Base-by-base conservation (phyloP, 2,888 invertebrate species). In the Orchestes rusci region DNA sequence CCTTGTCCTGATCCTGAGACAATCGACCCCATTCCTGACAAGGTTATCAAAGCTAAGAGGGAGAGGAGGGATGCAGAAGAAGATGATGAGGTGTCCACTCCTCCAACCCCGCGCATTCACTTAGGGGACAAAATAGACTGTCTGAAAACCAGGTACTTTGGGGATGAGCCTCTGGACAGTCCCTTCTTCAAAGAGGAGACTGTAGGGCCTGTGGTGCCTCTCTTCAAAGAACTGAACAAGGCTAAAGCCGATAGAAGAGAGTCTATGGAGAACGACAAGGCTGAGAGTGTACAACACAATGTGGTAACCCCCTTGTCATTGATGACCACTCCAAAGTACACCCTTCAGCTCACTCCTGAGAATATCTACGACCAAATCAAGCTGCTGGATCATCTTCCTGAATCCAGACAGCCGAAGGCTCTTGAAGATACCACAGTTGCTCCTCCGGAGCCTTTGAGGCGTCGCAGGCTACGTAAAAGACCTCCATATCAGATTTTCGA, bases 51-150 rank as follows among this genome's bases (percentile, higher is more conserved):
- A 55, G 45, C 58, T 2, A 63, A 65, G 5, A 15, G 59, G 47
- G 61, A 66, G 12, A 35, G 23, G 41, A 59, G 58, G 30, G 53
- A 67, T 29, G 60, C 59, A 8, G 53, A 57, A 17, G 59, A 62
- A 32, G 57, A 55, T 44, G 53, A 57, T 18, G 59, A 61, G 37
- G 56, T 54, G 45, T 29, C 67, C 69, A 50, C 61, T 30, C 67
- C 69, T 50, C 61, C 71, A 52, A 63, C 65, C 40, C 74, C 73
- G 1, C 71, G 82, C 43, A 65, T 86, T 48, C 77, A 79, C 2
- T 66, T 87, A 16, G 85, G 84, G 1, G 79, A 82, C 52, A 81
- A 82, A 69, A 79, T 87, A 15, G 79, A 82, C 52, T 87, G 87
- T 58, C 76, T 82, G 18, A 84, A 82, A 39, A 10, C 30, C 15